phyloP scores from a whole-genome alignment of 1,140 invertebrate genomes.

The Trichonephila clavipes region DNA sequence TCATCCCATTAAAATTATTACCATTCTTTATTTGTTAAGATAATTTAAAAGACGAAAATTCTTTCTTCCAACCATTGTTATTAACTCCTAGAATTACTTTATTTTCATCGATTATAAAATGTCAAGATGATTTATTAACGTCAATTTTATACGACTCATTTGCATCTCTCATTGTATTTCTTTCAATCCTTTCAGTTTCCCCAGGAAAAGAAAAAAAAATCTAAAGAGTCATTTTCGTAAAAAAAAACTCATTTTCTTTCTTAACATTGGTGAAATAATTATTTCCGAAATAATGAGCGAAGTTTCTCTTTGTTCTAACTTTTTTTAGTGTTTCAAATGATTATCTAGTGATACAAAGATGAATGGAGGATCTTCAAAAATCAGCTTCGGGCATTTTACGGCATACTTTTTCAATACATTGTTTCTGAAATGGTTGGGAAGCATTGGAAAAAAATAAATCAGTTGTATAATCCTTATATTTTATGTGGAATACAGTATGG shows the following conservation, averaged over 20 bases:
- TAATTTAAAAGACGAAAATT: conserved; percentile 32
- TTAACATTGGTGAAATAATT: conserved; percentile 57
- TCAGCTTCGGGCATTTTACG: conserved; percentile 48
- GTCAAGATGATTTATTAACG: conserved; percentile 70
- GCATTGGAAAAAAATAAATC: not conserved
- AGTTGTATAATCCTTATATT: too few species aligned
- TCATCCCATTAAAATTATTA: not conserved
- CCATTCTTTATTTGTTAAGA: not conserved
- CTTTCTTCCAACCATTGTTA: not conserved
- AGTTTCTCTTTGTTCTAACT: conserved; percentile 59
- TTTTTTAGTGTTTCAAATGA: conserved; percentile 39
- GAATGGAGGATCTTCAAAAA: not conserved
- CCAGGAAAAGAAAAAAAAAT: not conserved
- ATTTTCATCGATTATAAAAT: conserved; percentile 52
- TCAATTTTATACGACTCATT: conserved; percentile 57
- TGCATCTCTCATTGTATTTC: conserved; percentile 62
- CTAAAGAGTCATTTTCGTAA: not conserved
- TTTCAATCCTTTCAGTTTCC: conserved; percentile 25
- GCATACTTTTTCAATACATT: not conserved
- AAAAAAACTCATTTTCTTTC: conserved; percentile 41
- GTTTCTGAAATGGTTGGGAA: not conserved
- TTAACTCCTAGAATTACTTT: conserved; percentile 14
- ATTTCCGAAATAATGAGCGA: conserved; percentile 65
- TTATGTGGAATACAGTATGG: too few species aligned
- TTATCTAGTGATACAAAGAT: conserved; percentile 29